phyloP scores from a whole-genome alignment of 2,888 invertebrate genomes.

The Mactromeris polynyma region DNA sequence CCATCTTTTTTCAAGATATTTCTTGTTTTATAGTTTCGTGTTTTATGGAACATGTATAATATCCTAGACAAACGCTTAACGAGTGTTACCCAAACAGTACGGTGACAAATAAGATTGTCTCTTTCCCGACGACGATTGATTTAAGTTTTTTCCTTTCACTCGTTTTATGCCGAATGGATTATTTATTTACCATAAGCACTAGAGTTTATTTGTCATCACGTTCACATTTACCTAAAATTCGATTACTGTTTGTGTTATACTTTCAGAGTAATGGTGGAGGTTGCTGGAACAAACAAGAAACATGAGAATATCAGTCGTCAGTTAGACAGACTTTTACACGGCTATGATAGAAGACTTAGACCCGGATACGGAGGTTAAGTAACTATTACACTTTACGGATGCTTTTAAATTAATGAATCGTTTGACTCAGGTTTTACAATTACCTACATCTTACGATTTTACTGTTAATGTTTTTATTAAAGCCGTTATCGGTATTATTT shows the following conservation, averaged over 20 bases:
- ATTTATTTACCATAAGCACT: not conserved
- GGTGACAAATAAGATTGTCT: too few relatives aligned
- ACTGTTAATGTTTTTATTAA: not conserved
- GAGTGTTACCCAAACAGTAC: too few relatives aligned
- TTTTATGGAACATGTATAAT: too few relatives aligned
- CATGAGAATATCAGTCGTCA: conserved; percentile 55
- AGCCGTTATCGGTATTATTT: not conserved
- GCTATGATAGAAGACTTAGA: conserved; percentile 93
- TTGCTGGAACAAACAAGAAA: not conserved
- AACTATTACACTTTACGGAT: not conserved
- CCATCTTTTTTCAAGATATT: too few relatives aligned
- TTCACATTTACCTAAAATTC: too few relatives aligned
- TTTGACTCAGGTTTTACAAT: not conserved
- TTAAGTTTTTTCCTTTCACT: too few relatives aligned
- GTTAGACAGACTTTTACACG: conserved; percentile 59
- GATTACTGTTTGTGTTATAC: not conserved
- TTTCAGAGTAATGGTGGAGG: conserved; percentile 7
- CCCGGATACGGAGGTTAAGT: conserved; percentile 92
- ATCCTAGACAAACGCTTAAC: too few relatives aligned
- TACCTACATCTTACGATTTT: not conserved
- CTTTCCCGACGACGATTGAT: too few relatives aligned
- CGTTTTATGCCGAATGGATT: not conserved
- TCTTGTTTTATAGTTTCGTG: too few relatives aligned
- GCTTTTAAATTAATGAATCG: not conserved
- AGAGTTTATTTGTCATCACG: not conserved